Conservation (phyloP, 2,113 vertebrate genomes). For the Chinchilla lanigera region DNA sequence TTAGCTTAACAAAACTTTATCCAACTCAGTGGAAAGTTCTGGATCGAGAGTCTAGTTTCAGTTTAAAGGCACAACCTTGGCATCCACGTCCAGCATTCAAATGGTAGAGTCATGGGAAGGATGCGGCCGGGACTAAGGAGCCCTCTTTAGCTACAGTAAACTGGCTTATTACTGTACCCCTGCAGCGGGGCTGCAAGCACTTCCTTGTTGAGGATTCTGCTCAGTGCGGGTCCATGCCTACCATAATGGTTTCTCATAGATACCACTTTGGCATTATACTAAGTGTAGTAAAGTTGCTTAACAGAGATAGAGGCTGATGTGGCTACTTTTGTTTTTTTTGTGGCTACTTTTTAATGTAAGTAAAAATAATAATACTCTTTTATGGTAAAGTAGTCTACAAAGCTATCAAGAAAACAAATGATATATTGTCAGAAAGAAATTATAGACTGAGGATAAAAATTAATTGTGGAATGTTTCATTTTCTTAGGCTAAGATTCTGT, state of each 20-base stretch:
- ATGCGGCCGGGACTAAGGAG: not conserved
- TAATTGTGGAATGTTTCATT: slow-evolving; percentile 63
- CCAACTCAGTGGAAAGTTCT: slow-evolving; percentile 13
- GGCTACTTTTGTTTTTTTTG: not conserved
- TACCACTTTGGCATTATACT: not conserved
- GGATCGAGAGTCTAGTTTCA: not conserved
- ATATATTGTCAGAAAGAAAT: slow-evolving; percentile 64
- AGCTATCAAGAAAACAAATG: slow-evolving; percentile 55
- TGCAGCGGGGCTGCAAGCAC: not conserved
- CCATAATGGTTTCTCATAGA: not conserved
- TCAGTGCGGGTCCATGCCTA: not conserved
- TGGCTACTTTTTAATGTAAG: not conserved
- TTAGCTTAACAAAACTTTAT: not conserved
- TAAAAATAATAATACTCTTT: not conserved
- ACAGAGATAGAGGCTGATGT: not conserved
- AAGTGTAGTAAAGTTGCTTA: slow-evolving; percentile 15
- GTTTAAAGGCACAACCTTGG: not conserved
- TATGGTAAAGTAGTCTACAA: slow-evolving; percentile 54
- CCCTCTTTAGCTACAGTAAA: not conserved
- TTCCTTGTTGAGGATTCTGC: not conserved
- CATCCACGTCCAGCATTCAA: not conserved
- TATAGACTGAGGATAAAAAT: slow-evolving; percentile 72
- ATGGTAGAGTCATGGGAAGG: not conserved
- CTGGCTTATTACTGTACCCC: not conserved
- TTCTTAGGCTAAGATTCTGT: slow-evolving; percentile 68